Percentiles rank a stretch among this genome's conserved stretches.
Evolutionary conservation across 2,113 vertebrate genomes (phyloP).

Genomic region (Malurus cyaneus): DNA sequence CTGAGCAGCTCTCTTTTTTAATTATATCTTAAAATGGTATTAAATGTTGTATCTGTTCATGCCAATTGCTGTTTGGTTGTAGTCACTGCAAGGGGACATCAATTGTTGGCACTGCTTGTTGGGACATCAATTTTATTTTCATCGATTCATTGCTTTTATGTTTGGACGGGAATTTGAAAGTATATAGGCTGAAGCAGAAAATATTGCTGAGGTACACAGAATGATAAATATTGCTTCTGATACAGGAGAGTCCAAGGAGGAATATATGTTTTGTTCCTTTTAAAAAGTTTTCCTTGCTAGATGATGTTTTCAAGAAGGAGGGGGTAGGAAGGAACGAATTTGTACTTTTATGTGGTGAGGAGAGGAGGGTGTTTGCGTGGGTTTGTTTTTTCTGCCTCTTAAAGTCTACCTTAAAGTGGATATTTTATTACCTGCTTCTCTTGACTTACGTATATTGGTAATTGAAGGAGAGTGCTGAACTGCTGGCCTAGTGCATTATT

Average conservation of each 20-base stretch:
- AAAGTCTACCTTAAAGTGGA: conserved; percentile 51
- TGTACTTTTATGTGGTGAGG: conserved; percentile 17
- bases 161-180: conserved; percentile 59
- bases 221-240: conserved; percentile 57
- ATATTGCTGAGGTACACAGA: conserved; percentile 39
- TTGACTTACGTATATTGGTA: conserved; percentile 51
- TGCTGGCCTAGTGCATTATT: conserved; percentile 54
- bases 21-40: conserved; percentile 64
- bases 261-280: conserved; percentile 44
- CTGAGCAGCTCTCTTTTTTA: conserved; percentile 63
- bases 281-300: conserved; percentile 40
- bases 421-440: conserved; percentile 58
- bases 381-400: conserved; percentile 35
- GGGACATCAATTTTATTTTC: conserved; percentile 67
- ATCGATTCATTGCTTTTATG: conserved; percentile 64
- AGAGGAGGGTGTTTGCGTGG: neutral
- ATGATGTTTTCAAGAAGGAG: neutral
- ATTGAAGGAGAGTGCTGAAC: conserved; percentile 64
- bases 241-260: conserved; percentile 28
- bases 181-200: conserved; percentile 52
- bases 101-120: too few relatives aligned
- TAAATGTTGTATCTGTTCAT: conserved; percentile 52
- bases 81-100: conserved; percentile 60
- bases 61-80: conserved; percentile 63
- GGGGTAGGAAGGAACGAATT: neutral